Evolutionary conservation across 2,888 invertebrate genomes (phyloP).

Genomic region (Molanna angustata): DNA sequence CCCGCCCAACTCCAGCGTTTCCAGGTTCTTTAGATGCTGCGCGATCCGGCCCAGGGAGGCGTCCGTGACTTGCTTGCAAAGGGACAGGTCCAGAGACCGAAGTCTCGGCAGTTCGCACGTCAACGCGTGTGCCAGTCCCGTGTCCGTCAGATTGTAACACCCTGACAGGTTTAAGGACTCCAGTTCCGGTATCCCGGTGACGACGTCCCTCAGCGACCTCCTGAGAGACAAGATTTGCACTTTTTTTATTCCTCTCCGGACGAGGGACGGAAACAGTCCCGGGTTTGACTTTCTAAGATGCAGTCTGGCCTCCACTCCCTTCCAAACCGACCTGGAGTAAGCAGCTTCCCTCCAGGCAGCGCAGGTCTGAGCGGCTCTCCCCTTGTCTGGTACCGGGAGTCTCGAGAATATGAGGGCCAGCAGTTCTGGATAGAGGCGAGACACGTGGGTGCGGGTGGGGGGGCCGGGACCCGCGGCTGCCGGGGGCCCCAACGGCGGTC

Average conservation of each 20-base stretch:
- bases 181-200: conserved; percentile 80
- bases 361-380: conserved; percentile 87
- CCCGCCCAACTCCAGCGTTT: conserved; percentile 85
- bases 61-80: conserved; percentile 96
- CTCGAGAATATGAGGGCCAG: conserved; percentile 89
- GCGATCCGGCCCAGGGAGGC: conserved; percentile 82
- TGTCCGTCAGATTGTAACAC: conserved; percentile 90
- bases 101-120: conserved; percentile 72
- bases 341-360: conserved; percentile 89
- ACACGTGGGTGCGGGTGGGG: conserved; percentile 67
- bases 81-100: conserved; percentile 78
- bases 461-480: conserved; percentile 47
- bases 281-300: conserved; percentile 82
- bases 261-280: conserved; percentile 81
- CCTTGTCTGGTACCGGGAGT: conserved; percentile 84
- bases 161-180: conserved; percentile 88
- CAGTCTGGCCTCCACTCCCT: conserved; percentile 87
- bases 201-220: conserved; percentile 79
- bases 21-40: conserved; percentile 79
- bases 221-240: conserved; percentile 87
- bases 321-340: conserved; percentile 91
- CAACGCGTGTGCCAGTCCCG: conserved; percentile 80
- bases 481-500: conserved; percentile 37
- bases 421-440: conserved; percentile 88
- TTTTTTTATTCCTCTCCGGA: conserved; percentile 81